These are phyloP conservation scores for Aegithalos caudatus DNA, from an alignment of 2,113 vertebrate species.

Conservation along the genomic window DNA sequence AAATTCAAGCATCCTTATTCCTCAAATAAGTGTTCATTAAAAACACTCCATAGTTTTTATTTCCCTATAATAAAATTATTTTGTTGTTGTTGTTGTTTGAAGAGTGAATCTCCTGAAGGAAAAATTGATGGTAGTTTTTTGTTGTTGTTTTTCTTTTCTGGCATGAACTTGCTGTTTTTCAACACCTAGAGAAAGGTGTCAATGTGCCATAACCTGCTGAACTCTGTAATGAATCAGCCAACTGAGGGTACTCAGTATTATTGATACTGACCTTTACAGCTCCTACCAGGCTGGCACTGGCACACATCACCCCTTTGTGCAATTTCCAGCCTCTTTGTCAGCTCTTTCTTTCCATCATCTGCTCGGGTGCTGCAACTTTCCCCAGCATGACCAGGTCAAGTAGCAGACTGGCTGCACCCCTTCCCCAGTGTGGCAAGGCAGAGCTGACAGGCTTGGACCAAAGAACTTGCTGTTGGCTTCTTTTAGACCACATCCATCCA, in stretches of 20 bases:
- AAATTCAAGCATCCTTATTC: not conserved
- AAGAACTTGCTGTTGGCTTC: not conserved
- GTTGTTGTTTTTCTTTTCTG: not conserved
- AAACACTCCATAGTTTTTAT: not conserved
- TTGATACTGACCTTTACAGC: not conserved
- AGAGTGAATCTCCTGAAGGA: not conserved
- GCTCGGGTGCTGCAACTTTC: not conserved
- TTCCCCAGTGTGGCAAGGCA: not conserved
- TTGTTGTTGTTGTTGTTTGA: not conserved
- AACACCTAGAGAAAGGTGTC: not conserved
- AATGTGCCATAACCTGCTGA: not conserved
- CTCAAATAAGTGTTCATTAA: not conserved
- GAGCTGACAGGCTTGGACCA: not conserved
- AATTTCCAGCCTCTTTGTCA: not conserved
- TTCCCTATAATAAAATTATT: not conserved
- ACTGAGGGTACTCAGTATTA: rapidly evolving
- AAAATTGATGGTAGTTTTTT: not conserved
- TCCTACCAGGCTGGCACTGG: not conserved
- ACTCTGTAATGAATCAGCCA: not conserved
- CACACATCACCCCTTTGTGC: not conserved
- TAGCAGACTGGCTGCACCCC: not conserved
- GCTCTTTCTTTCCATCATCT: not conserved
- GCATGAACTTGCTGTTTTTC: not conserved
- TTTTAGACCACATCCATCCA: not conserved
- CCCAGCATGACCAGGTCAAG: not conserved